These are phyloP conservation scores for Ectemnius lituratus DNA, from an alignment of 2,888 invertebrate genomes.

Conservation along the genomic window DNA sequence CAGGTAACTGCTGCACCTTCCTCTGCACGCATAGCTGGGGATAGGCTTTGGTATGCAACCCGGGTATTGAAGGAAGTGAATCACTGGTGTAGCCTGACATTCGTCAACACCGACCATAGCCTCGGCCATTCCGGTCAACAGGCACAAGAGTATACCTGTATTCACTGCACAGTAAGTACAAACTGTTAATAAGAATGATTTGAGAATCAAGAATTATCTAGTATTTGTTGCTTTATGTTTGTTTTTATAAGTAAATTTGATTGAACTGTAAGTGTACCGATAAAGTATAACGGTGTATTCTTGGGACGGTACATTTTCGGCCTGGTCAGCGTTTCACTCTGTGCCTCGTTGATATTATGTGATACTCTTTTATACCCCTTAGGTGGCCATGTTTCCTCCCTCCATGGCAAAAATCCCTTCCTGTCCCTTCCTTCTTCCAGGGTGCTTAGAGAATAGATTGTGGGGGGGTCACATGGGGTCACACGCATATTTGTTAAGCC, in stretches of 20 bases:
- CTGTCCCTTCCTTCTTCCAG: slow-evolving; percentile 22
- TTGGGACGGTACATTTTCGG: slow-evolving; percentile 51
- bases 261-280: slow-evolving; percentile 50
- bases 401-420: slow-evolving; percentile 28
- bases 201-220: background rate
- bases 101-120: slow-evolving; percentile 82
- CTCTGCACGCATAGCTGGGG: slow-evolving; percentile 95
- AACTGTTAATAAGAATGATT: slow-evolving; percentile 15
- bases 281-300: slow-evolving; percentile 40
- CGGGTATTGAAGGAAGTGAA: slow-evolving; percentile 93
- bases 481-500: too few species aligned
- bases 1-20: slow-evolving; percentile 93
- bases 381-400: slow-evolving; percentile 58
- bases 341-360: slow-evolving; percentile 42
- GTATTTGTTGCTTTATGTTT: slow-evolving; percentile 9
- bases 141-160: slow-evolving; percentile 58
- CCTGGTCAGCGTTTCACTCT: slow-evolving; percentile 48
- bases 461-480: too few species aligned
- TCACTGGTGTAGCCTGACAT: slow-evolving; percentile 94
- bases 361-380: slow-evolving; percentile 64
- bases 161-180: slow-evolving; percentile 66
- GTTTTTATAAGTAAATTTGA: slow-evolving; percentile 4
- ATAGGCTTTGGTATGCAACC: slow-evolving; percentile 96
- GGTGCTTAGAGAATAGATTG: slow-evolving; percentile 18
- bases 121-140: slow-evolving; percentile 57